Evolutionary conservation across 2,113 vertebrate genomes (phyloP).

Genomic region (Tachycineta bicolor): DNA sequence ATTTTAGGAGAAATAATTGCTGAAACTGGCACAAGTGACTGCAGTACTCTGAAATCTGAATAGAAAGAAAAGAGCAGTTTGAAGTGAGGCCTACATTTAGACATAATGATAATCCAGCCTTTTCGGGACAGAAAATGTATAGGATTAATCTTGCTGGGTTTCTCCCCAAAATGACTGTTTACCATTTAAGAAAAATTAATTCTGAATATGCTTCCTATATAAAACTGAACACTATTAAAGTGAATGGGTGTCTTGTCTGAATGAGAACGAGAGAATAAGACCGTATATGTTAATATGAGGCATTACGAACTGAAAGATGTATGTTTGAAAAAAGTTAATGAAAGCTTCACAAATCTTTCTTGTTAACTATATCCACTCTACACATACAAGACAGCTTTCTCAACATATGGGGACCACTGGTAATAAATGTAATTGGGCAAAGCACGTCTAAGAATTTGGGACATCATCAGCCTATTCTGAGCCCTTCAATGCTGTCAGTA

Average conservation of each 20-base stretch:
- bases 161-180: background rate
- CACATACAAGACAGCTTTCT: background rate
- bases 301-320: background rate
- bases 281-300: fast-evolving
- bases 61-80: background rate
- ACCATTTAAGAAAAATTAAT: background rate
- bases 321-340: background rate
- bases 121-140: background rate
- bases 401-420: too few relatives aligned
- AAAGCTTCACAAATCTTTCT: background rate
- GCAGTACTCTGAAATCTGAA: background rate
- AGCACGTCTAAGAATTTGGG: background rate
- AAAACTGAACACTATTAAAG: background rate
- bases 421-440: background rate
- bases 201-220: background rate
- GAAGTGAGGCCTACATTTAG: background rate
- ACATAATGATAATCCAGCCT: background rate
- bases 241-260: background rate
- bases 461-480: background rate
- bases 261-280: background rate
- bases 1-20: slow-evolving; percentile 17
- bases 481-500: background rate
- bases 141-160: background rate
- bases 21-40: background rate
- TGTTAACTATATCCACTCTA: background rate